Percentiles rank a stretch among this genome's conserved stretches.
Evolutionary conservation across 2,113 vertebrate genomes (phyloP).

Genomic region (Taxidea taxus): DNA sequence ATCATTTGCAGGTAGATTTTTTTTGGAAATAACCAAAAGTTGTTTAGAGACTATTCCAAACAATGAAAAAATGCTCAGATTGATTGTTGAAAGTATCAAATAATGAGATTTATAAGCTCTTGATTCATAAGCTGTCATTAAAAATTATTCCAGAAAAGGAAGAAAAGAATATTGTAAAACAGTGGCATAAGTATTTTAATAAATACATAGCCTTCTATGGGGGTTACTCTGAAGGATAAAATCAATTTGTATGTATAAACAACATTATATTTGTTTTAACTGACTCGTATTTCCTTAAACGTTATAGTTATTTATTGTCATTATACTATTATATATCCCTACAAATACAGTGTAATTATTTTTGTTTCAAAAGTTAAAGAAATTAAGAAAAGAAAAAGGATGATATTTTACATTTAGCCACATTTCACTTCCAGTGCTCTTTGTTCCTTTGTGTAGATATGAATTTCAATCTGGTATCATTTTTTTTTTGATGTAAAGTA

Average conservation of each 20-base stretch:
- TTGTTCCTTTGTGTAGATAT: background rate
- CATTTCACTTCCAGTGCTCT: background rate
- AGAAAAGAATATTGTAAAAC: background rate
- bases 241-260: background rate
- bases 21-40: background rate
- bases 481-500: background rate
- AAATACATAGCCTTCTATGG: background rate
- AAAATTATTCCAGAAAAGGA: background rate
- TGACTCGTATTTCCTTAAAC: background rate
- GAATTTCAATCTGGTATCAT: background rate
- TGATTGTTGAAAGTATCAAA: background rate
- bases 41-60: background rate
- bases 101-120: background rate
- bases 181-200: background rate
- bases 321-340: background rate
- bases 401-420: background rate
- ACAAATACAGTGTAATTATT: background rate
- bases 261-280: background rate
- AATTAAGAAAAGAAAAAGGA: background rate
- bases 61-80: background rate
- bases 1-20: background rate
- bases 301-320: background rate
- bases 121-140: background rate
- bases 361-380: conserved; percentile 8
- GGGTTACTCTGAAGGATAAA: background rate